Evolutionary conservation across 2,888 invertebrate species (phyloP), one percentile per base, ranked within the genome.

Genomic region (Diarsia mendica): DNA sequence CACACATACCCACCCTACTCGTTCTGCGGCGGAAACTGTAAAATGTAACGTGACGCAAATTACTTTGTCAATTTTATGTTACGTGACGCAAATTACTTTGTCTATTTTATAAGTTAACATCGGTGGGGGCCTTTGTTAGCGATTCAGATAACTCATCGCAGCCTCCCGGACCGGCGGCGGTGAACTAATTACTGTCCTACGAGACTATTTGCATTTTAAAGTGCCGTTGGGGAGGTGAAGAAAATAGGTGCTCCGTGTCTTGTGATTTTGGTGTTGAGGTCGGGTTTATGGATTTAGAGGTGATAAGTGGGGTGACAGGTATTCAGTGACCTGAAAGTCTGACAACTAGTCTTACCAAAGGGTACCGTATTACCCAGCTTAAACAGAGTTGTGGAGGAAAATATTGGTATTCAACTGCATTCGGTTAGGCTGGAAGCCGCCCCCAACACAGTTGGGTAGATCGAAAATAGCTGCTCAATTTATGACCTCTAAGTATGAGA

Each of bases 11-110:
- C 85, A 69, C 86, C 87, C 85, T 85, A 86, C 80, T 63, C 67
- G 66, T 82, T 80, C 87, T 78, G 84, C 78, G 79, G 72, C 87
- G 90, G 91, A 90, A 89, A 89, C 90, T 87, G 89, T 90, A 91
- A 90, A 91, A 90, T 88, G 89, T 90, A 90, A 91, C 90, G 90
- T 91, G 92, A 89, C 91, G 86, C 91, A 91, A 91, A 92, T 92
- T 91, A 90, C 92, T 88, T 88, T 87, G 90, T 88, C 90, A 91
- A 89, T 92, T 92, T 91, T 89, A 91, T 92, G n/a, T n/a, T n/a
- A 91, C 90, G 90, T 91, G 92, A 89, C 91, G 86, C 91, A 91
- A 91, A 92, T 92, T 91, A 90, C 92, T 88, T 88, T 87, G 90
- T 88, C 90, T 92, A 89, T 92, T 92, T 91, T 89, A 91, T 92